Base-by-base conservation (phyloP, 2,888 invertebrate species). In the Drosophila paucipuncta region DNA sequence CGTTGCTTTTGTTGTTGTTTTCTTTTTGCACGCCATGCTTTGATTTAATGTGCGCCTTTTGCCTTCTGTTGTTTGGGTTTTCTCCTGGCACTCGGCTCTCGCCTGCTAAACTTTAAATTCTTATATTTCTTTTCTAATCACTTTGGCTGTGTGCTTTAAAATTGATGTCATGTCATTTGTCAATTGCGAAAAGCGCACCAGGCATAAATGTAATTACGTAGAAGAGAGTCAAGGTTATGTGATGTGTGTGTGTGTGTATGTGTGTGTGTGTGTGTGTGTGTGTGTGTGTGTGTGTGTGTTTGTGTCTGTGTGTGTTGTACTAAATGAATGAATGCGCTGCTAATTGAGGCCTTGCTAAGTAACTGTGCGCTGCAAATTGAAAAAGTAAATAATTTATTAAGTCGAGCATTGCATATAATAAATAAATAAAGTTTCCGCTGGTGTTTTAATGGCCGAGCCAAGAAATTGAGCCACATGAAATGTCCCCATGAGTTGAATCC, bases 101-200 rank as follows among this genome's bases (percentile, higher is more conserved):
- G 28, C 16, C 9, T 18, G 63, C 47, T 59, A 43, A 55, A 66
- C 65, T 62, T 74, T 60, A 83, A 68, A 63, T 70, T 73, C 59
- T 61, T 67, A 25, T 61, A 50, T 52, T 53, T 59, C 60, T 70
- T 57, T 65, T 64, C 63, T 75, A 73, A 80, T 73, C 67, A 68
- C 64, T 68, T 64, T 63, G 59, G 50, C 47, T 71, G 13, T 57
- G 41, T 57, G 55, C 33, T 33, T 70, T 62, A 31, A 68, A 78
- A 80, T 82, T 74, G 63, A 82, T 82, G 80, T 59, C 81, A 87
- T 84, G 78, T 67, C 84, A 83, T 89, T 89, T 89, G 82, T 87
- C 85, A 85, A 84, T 79, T 76, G 80, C 64, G 57, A 80, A 63
- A 79, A 59, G 39, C 64, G 59, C 59, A 66, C 53, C 61, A 60